These are phyloP conservation scores for Sphaerophoria taeniata DNA, from an alignment of 2,888 invertebrate genomes.

Conservation along the genomic window DNA sequence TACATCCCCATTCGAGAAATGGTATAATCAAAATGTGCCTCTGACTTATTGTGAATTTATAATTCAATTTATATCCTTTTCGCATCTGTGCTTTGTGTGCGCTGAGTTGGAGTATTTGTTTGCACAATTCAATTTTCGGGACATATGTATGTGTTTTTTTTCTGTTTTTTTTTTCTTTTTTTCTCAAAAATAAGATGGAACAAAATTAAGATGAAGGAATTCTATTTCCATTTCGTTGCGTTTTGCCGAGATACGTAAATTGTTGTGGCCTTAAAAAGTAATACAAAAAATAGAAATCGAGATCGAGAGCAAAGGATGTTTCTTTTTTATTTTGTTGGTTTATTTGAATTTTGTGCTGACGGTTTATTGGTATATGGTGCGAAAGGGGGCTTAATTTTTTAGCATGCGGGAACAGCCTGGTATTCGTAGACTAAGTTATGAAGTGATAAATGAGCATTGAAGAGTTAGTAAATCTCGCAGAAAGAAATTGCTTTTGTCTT, in stretches of 20 bases:
- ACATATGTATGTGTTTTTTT: constrained; percentile 37
- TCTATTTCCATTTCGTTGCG: constrained; percentile 43
- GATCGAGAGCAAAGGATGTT: not conserved
- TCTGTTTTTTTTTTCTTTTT: too few species aligned
- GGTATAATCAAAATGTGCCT: constrained; percentile 74
- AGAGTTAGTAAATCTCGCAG: constrained; percentile 56
- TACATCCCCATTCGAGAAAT: constrained; percentile 70
- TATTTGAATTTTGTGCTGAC: constrained; percentile 60
- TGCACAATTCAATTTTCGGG: constrained; percentile 45
- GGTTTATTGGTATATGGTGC: constrained; percentile 29
- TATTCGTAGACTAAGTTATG: constrained; percentile 39
- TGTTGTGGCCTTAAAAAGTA: constrained; percentile 46
- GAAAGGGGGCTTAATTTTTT: constrained; percentile 41
- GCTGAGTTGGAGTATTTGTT: constrained; percentile 35
- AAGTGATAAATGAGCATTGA: constrained; percentile 45
- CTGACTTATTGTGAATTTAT: constrained; percentile 75
- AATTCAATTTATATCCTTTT: constrained; percentile 74
- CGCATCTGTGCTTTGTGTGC: constrained; percentile 68
- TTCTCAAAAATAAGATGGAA: not conserved
- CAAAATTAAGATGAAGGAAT: constrained; percentile 35
- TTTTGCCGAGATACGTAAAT: constrained; percentile 59
- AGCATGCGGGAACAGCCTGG: constrained; percentile 26
- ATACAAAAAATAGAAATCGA: constrained; percentile 22
- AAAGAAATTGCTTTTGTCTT: constrained; percentile 20
- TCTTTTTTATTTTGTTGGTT: constrained; percentile 14